These are phyloP conservation scores for Melangyna quadrimaculata DNA, from an alignment of 2,888 invertebrate species.

Conservation along the genomic window DNA sequence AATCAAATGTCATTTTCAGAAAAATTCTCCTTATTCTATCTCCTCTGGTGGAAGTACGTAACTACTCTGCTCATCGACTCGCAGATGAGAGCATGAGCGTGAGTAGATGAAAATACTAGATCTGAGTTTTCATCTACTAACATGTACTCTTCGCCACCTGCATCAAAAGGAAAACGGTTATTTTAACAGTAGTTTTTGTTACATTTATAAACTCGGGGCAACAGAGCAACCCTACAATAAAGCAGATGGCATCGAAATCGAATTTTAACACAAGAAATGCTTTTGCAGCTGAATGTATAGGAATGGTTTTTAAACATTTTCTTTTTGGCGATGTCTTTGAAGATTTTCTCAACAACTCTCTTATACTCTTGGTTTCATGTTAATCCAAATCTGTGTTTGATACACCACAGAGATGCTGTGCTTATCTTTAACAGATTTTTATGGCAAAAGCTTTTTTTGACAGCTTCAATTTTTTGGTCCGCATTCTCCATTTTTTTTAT, in stretches of 20 bases:
- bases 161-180: too few species aligned
- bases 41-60: too few species aligned
- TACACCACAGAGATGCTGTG: background rate
- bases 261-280: background rate
- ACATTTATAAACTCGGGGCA: too few species aligned
- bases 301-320: background rate
- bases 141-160: too few species aligned
- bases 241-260: background rate
- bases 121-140: too few species aligned
- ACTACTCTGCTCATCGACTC: too few species aligned
- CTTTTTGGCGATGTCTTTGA: background rate
- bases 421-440: background rate
- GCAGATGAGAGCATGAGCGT: too few species aligned
- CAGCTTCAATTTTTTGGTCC: conserved; percentile 1
- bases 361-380: conserved; percentile 10
- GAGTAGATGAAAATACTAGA: too few species aligned
- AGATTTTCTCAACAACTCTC: conserved; percentile 6
- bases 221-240: background rate
- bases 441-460: conserved; percentile 10
- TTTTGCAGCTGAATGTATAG: background rate
- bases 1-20: too few species aligned
- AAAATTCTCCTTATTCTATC: too few species aligned
- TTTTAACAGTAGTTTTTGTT: too few species aligned
- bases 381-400: background rate
- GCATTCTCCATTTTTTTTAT: background rate